Evolutionary conservation across 1,140 invertebrate genomes (phyloP), one percentile per base, ranked within the genome.

Genomic region (Brachystomella parvula): DNA sequence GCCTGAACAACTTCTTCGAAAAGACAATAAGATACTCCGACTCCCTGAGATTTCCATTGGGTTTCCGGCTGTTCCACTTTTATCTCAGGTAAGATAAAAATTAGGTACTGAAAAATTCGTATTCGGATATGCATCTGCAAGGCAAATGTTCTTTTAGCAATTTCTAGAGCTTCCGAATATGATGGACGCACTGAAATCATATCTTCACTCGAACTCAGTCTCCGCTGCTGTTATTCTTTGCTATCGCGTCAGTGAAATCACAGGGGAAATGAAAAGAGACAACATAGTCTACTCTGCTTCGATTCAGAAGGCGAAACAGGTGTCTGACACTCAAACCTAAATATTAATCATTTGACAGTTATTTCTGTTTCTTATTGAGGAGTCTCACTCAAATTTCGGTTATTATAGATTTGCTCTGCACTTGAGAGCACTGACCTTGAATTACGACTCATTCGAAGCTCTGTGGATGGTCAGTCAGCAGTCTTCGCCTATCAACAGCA

Each of bases 21-120:
- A 82, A 75, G 86, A 87, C 74, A 74, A 85, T 35, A 88, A 88
- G 79, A 61, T 83, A 26, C 73, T 84, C 1, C 75, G 77, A 35
- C 68, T 73, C 30, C 67, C 71, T 47, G 80, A 76, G 1, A 76
- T 87, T n/a, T 82, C 83, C 1, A 79, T 86, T 39, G 77, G 80
- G 1, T 83, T 83, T 6, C 76, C 68, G 29, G 68, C 66, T 21
- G 62, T 86, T 47, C 82, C 83, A 0, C 78, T 85, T 39, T 73
- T 83, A 3, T 80, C 82, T 1, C 68, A 74, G 71, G 76, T 78
- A 72, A 67, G 61, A 33, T 64, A 9, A 12, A 19, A 65, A 44
- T n/a, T 32, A 3, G 44, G 6, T 60, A 39, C 39, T 32, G 32
- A n/a, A n/a, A n/a, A n/a, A n/a, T n/a, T n/a, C 32, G 31, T 62